A percentile compares a stretch with the other conserved stretches of the same genome.
Evolutionary conservation across 2,113 vertebrate genomes (phyloP).

Genomic region (Procapra przewalskii): DNA sequence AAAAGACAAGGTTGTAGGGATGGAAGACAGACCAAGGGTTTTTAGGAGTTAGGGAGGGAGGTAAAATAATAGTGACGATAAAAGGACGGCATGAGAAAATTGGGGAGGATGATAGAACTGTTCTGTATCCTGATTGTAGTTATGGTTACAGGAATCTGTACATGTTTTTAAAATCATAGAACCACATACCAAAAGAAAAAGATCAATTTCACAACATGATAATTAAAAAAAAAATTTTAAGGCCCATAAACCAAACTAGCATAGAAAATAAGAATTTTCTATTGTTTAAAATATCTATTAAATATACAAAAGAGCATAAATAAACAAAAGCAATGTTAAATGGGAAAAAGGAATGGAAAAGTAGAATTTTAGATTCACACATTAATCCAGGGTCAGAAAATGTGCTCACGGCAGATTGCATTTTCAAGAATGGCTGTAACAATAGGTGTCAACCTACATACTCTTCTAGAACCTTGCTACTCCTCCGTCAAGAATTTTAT

Average conservation of each 20-base stretch:
- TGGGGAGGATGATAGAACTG: not conserved
- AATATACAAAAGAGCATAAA: not conserved
- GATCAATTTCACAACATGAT: not conserved
- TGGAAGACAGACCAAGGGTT: not conserved
- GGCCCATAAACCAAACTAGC: not conserved
- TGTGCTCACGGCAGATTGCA: not conserved
- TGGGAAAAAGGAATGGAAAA: not conserved
- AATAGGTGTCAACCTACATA: not conserved
- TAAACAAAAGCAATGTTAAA: not conserved
- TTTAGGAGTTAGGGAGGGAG: not conserved
- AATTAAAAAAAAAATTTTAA: not conserved
- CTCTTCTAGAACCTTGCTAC: not conserved
- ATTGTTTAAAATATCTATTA: not conserved
- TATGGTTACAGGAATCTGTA: not conserved
- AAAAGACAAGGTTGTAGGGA: not conserved
- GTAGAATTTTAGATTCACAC: not conserved
- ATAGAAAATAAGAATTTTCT: slow-evolving; percentile 27
- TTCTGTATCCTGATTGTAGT: not conserved
- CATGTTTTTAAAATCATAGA: slow-evolving; percentile 7
- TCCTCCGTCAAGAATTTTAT: not conserved
- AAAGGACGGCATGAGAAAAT: not conserved
- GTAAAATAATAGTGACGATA: not conserved
- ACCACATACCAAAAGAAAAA: not conserved
- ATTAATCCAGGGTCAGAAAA: not conserved
- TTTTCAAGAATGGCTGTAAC: not conserved